phyloP scores from a whole-genome alignment of 2,797 vertebrate genomes.

The Myripristis jacobus region DNA sequence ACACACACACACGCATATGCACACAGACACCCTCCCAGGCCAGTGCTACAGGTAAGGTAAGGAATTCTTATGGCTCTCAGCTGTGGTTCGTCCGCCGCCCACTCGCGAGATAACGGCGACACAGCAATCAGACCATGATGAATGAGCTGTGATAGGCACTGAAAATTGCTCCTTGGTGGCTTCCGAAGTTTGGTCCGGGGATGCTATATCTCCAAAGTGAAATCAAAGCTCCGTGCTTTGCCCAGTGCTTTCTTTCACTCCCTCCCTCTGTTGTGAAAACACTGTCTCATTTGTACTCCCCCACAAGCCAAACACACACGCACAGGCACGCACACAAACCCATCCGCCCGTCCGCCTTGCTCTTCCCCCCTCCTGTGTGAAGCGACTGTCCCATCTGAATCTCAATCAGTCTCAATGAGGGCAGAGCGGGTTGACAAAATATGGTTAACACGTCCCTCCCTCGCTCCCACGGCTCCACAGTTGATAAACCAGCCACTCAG shows the following conservation, averaged over 20 bases:
- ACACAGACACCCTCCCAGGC: slow-evolving; percentile 21
- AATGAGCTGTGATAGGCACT: slow-evolving; percentile 80
- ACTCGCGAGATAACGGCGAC: slow-evolving; percentile 78
- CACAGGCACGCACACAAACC: slow-evolving; percentile 10
- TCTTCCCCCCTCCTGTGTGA: slow-evolving; percentile 37
- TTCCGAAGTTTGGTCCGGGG: slow-evolving; percentile 75
- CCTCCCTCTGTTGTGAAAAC: slow-evolving; percentile 67
- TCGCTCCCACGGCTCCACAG: slow-evolving; percentile 45
- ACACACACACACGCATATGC: slow-evolving; percentile 11
- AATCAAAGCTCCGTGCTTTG: slow-evolving; percentile 72
- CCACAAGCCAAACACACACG: background rate
- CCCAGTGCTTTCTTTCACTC: slow-evolving; percentile 66
- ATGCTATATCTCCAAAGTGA: slow-evolving; percentile 79
- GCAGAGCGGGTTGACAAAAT: slow-evolving; percentile 52
- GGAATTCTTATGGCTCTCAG: slow-evolving; percentile 67
- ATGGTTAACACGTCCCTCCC: slow-evolving; percentile 53
- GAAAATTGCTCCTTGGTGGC: slow-evolving; percentile 81
- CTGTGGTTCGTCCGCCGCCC: slow-evolving; percentile 56
- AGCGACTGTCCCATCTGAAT: slow-evolving; percentile 72
- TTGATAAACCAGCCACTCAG: slow-evolving; percentile 67
- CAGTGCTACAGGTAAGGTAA: slow-evolving; percentile 70
- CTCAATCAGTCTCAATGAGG: slow-evolving; percentile 68
- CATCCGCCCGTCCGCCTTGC: background rate
- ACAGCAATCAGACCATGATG: slow-evolving; percentile 81
- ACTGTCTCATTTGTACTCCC: slow-evolving; percentile 69